A percentile compares a stretch with the other conserved stretches of the same genome.
These are phyloP conservation scores for Eclectus roratus DNA, from an alignment of 2,113 vertebrate genomes.

Conservation along the genomic window DNA sequence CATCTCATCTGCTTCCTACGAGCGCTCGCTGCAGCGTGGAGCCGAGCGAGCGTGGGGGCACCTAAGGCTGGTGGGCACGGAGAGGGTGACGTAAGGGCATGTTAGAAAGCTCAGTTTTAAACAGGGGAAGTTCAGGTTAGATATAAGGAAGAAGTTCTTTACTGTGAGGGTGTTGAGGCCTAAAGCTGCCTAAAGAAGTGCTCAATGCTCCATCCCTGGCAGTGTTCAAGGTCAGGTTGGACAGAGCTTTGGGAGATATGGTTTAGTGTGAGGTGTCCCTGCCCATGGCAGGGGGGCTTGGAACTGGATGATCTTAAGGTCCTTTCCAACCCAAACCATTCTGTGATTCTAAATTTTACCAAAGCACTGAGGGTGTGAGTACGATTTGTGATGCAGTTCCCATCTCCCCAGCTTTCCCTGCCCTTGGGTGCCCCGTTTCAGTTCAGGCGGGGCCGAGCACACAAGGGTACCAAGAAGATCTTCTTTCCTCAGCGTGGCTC, in stretches of 20 bases:
- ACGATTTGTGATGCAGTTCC: rapidly evolving
- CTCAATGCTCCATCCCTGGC: neutral
- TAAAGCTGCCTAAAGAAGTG: neutral
- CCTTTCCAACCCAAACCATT: neutral
- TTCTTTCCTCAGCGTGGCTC: neutral
- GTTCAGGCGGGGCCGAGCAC: neutral
- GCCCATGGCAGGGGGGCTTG: neutral
- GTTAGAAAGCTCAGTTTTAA: rapidly evolving
- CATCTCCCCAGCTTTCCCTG: neutral
- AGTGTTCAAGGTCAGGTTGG: neutral
- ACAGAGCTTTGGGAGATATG: neutral
- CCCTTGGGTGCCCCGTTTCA: neutral
- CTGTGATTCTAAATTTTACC: neutral
- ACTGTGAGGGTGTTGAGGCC: neutral
- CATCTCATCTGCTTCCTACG: neutral
- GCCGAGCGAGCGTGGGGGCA: rapidly evolving
- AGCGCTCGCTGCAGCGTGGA: neutral
- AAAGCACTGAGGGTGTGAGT: neutral
- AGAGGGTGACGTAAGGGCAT: neutral
- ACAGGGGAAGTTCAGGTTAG: neutral
- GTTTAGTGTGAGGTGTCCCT: neutral
- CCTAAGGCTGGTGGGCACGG: rapidly evolving
- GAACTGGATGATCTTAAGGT: neutral
- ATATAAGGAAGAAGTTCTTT: neutral
- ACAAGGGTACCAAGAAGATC: neutral